Base-by-base conservation (phyloP, 2,113 vertebrate genomes). In the Centropus unirufus region DNA sequence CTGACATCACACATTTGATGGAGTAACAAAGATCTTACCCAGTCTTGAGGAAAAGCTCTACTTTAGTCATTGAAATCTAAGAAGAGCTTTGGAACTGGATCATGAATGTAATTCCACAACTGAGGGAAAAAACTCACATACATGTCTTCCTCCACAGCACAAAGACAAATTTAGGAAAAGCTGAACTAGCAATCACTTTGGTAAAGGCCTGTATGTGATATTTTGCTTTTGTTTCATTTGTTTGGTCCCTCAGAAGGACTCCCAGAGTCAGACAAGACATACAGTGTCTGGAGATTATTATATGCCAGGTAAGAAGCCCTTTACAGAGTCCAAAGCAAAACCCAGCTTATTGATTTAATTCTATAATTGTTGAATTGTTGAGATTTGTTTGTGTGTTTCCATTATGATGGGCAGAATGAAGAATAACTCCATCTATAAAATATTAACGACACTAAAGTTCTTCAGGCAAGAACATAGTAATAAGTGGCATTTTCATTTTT, bases 391-490 rank as follows among this genome's bases (percentile, higher is more conserved):
- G 24, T 59, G 20, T 36, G 88, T 94, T 90, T 51, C 89, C 69
- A 12, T 73, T 74, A 80, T 29, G 32, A 80, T 9, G 3, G 54
- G 36, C 18, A 64, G 66, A 92, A 86, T 51, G 83, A 51, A 88
- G 55, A 80, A 30, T 77, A 93, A 90, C 74, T 86, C 51, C 49
- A 36, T 20, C 80, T 32, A 77, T 86, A 88, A 93, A 95, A 93
- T 90, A 94, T 94, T 94, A 94, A 86, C 11, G 4, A 14, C 51
- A 55, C 30, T 92, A 66, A 77, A 70, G 42, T 90, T 75, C 89
- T 93, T 86, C 72, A 89, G 64, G 94, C 86, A 94, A 86, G 68
- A 90, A 77, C 76, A 70, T 17, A 70, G 72, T 47, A 92, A 92
- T 83, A 88, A 70, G 24, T 73, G 47, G 42, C 29, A 86, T 91